A percentile compares a stretch with the other conserved stretches of the same genome.
These are phyloP conservation scores for Tetropium fuscum DNA, from an alignment of 2,888 invertebrate species.

Conservation along the genomic window DNA sequence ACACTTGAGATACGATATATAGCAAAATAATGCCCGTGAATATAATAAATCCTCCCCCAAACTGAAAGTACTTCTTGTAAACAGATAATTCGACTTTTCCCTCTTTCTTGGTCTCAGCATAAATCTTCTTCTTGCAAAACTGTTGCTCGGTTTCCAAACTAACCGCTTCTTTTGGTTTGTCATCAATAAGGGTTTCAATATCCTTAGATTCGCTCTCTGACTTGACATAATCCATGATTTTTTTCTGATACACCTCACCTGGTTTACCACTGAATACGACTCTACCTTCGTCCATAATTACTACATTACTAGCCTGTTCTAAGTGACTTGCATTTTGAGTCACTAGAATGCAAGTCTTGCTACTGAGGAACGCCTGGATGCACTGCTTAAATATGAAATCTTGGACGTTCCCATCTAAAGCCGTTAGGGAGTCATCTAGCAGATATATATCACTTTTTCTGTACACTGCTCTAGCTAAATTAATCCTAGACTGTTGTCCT, in stretches of 20 bases:
- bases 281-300: slow-evolving; percentile 55
- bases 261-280: slow-evolving; percentile 27
- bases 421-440: slow-evolving; percentile 67
- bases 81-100: slow-evolving; percentile 50
- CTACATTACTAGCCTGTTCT: slow-evolving; percentile 62
- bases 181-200: no score
- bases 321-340: slow-evolving; percentile 50
- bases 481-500: slow-evolving; percentile 84
- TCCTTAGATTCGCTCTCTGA: neutral
- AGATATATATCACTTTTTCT: slow-evolving; percentile 80
- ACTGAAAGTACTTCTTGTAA: slow-evolving; percentile 53
- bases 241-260: slow-evolving; percentile 48
- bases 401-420: slow-evolving; percentile 50
- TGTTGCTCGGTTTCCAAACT: slow-evolving; percentile 20
- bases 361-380: slow-evolving; percentile 49
- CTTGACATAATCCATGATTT: slow-evolving; percentile 12
- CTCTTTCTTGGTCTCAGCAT: slow-evolving; percentile 48
- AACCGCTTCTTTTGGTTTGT: slow-evolving; percentile 7
- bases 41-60: slow-evolving; percentile 50
- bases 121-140: slow-evolving; percentile 44
- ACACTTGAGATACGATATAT: slow-evolving; percentile 46
- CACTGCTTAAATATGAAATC: slow-evolving; percentile 50
- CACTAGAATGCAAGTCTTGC: slow-evolving; percentile 51
- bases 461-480: slow-evolving; percentile 80
- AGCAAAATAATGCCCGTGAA: slow-evolving; percentile 44